A percentile compares a stretch with the other conserved stretches of the same genome.
Evolutionary conservation across 1,140 invertebrate species (phyloP).

Genomic region (Drosophila albomicans): DNA sequence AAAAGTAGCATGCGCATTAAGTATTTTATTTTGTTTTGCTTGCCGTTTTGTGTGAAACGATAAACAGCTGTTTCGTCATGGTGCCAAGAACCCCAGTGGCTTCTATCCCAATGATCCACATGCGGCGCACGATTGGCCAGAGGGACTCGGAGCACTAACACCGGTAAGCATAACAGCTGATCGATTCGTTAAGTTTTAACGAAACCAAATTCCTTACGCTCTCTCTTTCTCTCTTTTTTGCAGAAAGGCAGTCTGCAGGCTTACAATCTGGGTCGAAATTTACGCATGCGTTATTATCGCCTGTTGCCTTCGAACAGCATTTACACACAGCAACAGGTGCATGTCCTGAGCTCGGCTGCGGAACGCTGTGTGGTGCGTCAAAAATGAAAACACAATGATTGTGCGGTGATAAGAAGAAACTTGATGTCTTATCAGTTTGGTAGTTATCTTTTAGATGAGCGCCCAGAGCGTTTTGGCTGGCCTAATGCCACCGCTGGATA

Average conservation of each 20-base stretch:
- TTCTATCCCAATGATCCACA: conserved; percentile 89
- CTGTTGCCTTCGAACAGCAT: conserved; percentile 88
- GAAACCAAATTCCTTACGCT: too few species aligned
- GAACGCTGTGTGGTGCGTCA: conserved; percentile 89
- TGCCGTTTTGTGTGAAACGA: conserved; percentile 1
- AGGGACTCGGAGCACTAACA: conserved; percentile 88
- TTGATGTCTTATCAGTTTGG: conserved; percentile 73
- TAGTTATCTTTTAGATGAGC: conserved; percentile 88
- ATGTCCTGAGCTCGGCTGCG: conserved; percentile 91
- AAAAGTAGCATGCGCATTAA: conserved; percentile 10
- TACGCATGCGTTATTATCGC: conserved; percentile 89
- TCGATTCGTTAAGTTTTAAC: conserved; percentile 1
- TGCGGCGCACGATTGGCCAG: conserved; percentile 87
- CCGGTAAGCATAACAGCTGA: conserved; percentile 85
- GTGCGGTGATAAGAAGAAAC: conserved; percentile 48
- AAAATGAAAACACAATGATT: conserved; percentile 10
- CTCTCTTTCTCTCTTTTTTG: conserved; percentile 39
- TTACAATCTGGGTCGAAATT: conserved; percentile 90
- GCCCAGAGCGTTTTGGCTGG: conserved; percentile 92
- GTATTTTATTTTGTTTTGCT: conserved; percentile 11
- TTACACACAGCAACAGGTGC: conserved; percentile 88
- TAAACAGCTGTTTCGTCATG: conserved; percentile 89
- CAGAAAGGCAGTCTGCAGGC: conserved; percentile 92
- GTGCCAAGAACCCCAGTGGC: conserved; percentile 89
- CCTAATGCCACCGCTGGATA: conserved; percentile 90